These are phyloP conservation scores for Theocolax elegans DNA, from an alignment of 1,140 invertebrate species.

Conservation along the genomic window DNA sequence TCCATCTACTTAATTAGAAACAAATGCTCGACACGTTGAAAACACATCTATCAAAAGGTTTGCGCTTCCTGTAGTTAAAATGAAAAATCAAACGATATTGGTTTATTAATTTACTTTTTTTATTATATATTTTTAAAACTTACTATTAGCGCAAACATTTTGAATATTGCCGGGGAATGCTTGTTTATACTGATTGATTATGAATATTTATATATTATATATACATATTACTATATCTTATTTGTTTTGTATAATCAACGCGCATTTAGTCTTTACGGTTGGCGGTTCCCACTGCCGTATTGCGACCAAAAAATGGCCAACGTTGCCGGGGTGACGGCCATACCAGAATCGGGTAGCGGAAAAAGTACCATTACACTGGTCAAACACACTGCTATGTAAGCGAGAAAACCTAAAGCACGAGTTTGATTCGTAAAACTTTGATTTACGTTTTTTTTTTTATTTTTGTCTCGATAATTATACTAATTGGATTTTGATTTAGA, in stretches of 20 bases:
- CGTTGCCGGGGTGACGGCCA: constrained; percentile 79
- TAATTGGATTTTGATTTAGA: too few relatives aligned
- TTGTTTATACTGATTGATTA: too few relatives aligned
- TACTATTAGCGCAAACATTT: too few relatives aligned
- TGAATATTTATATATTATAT: too few relatives aligned
- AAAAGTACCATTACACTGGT: constrained; percentile 69
- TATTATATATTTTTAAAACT: too few relatives aligned
- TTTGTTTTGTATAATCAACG: constrained; percentile 35
- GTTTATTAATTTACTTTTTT: too few relatives aligned
- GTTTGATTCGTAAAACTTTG: not conserved
- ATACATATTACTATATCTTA: too few relatives aligned
- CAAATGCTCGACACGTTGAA: not conserved
- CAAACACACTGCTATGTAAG: constrained; percentile 68
- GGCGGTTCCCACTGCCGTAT: constrained; percentile 92
- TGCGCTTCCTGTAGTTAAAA: too few relatives aligned
- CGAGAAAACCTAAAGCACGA: constrained; percentile 42
- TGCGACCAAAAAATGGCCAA: constrained; percentile 81
- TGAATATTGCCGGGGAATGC: too few relatives aligned
- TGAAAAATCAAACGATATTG: too few relatives aligned
- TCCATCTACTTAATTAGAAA: not conserved
- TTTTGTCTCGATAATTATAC: not conserved
- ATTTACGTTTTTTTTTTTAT: constrained; percentile 2
- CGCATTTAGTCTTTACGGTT: constrained; percentile 87
- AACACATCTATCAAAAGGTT: too few relatives aligned
- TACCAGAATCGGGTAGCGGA: constrained; percentile 70